phyloP scores from a whole-genome alignment of 2,888 invertebrate species.

The Leucophenga montana region DNA sequence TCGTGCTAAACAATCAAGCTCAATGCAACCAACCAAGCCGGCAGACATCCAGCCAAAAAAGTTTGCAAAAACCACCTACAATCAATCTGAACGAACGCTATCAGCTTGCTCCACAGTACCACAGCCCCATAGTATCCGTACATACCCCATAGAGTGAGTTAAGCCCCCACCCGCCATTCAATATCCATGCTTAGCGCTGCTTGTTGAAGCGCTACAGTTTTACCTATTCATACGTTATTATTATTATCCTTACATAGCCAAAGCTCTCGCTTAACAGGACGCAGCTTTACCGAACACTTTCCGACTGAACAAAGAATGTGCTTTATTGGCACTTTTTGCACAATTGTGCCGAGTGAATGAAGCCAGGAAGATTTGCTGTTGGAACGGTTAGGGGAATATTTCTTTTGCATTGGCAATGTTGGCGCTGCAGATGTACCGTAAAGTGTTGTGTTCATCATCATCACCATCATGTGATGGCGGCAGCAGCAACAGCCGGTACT shows the following conservation, averaged over 20 bases:
- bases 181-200: not conserved
- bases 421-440: conserved; percentile 23
- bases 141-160: not conserved
- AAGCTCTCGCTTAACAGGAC: conserved; percentile 39
- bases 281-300: conserved; percentile 67
- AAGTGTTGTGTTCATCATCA: conserved; percentile 35
- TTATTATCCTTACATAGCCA: conserved; percentile 58
- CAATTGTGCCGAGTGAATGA: conserved; percentile 51
- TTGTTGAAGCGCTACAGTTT: conserved; percentile 56
- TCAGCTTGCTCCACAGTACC: not conserved
- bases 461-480: conserved; percentile 34
- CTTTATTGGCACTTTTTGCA: conserved; percentile 71
- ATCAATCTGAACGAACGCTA: conserved; percentile 44
- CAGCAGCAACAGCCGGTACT: conserved; percentile 58
- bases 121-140: conserved; percentile 19
- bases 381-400: no score
- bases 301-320: conserved; percentile 69
- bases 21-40: conserved; percentile 41
- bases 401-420: not conserved
- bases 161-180: no score
- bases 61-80: conserved; percentile 50
- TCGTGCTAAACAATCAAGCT: conserved; percentile 61
- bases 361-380: not conserved
- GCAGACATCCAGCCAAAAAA: conserved; percentile 17
- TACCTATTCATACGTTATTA: conserved; percentile 69